These are phyloP conservation scores for Nomada hirtipes DNA, from an alignment of 2,888 invertebrate species.

Conservation along the genomic window DNA sequence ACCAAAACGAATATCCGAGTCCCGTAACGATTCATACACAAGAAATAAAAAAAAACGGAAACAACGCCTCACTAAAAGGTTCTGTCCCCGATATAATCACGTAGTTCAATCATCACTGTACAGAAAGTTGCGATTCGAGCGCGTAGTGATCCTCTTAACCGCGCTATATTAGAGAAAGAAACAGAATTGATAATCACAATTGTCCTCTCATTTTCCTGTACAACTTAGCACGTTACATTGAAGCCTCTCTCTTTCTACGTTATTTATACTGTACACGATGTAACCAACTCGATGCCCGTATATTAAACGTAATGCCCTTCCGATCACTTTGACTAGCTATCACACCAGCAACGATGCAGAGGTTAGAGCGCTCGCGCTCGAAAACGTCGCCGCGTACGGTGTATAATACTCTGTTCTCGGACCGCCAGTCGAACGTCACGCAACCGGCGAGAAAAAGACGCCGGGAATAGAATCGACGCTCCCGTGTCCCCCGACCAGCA, in stretches of 20 bases:
- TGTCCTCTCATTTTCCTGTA: background rate
- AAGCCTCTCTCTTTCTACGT: background rate
- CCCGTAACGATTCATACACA: conserved; percentile 28
- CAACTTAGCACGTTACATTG: conserved; percentile 16
- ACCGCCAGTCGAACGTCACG: conserved; percentile 31
- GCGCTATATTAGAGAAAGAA: background rate
- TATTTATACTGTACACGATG: conserved; percentile 21
- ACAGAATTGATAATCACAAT: background rate
- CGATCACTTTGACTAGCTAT: conserved; percentile 66
- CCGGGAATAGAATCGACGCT: conserved; percentile 50
- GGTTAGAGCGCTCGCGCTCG: conserved; percentile 18
- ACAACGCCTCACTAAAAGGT: background rate
- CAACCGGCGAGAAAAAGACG: conserved; percentile 24
- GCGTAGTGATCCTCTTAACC: background rate
- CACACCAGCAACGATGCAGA: conserved; percentile 9
- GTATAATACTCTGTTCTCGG: conserved; percentile 19
- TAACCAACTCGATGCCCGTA: conserved; percentile 51
- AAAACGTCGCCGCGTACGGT: conserved; percentile 18
- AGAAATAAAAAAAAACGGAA: background rate
- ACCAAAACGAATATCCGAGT: conserved; percentile 5
- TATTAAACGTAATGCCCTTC: conserved; percentile 66
- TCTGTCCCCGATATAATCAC: background rate
- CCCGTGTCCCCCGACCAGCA: conserved; percentile 36
- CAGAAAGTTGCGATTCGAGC: background rate
- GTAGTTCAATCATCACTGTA: background rate